Percentiles rank a stretch among this genome's conserved stretches.
phyloP scores from a whole-genome alignment of 2,113 vertebrate genomes.

The Bujurquina vittata region DNA sequence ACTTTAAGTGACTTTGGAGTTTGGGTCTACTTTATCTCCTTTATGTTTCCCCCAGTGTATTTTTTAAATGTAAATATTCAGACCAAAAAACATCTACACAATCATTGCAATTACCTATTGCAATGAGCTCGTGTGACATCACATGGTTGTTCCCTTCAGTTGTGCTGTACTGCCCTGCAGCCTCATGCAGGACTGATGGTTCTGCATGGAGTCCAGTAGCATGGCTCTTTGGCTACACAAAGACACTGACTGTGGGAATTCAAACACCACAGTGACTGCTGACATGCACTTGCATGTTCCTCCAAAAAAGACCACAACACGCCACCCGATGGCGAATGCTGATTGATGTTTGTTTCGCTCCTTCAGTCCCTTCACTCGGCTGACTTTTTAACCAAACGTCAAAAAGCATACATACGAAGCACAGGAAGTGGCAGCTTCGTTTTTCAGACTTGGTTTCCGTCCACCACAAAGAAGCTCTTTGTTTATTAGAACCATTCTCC shows the following conservation, averaged over 20 bases:
- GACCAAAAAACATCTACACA: too few species aligned
- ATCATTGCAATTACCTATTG: too few species aligned
- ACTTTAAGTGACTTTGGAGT: background rate
- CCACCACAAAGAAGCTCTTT: too few species aligned
- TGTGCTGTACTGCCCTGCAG: background rate
- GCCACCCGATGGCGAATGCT: background rate
- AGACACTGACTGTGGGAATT: background rate
- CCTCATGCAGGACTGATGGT: background rate
- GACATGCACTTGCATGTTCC: background rate
- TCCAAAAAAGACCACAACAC: background rate
- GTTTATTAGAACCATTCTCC: too few species aligned
- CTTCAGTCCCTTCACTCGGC: too few species aligned
- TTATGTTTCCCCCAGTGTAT: background rate
- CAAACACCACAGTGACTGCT: background rate
- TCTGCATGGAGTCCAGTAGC: background rate
- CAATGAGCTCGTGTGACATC: background rate
- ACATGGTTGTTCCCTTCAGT: fast-evolving
- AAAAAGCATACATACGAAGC: too few species aligned
- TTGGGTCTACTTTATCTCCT: background rate
- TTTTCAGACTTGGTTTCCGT: too few species aligned
- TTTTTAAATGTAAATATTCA: too few species aligned
- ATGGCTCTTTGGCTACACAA: background rate
- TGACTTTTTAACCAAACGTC: too few species aligned
- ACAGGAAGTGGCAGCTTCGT: too few species aligned
- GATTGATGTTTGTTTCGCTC: too few species aligned